Evolutionary conservation across 1,140 invertebrate species (phyloP).

Genomic region (Eubasilissa regina): DNA sequence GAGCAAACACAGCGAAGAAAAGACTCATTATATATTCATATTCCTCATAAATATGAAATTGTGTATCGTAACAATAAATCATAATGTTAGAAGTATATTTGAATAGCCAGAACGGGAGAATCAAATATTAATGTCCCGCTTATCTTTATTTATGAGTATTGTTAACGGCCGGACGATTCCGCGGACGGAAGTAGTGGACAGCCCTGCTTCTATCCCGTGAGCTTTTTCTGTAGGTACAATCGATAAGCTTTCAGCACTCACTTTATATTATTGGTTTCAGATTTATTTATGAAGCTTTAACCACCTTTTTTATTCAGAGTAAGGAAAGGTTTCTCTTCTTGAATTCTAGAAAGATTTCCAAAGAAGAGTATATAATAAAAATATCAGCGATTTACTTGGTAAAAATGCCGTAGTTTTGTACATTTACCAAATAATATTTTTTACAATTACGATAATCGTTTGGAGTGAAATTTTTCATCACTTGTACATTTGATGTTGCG

Average conservation of each 20-base stretch:
- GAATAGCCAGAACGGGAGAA: not conserved
- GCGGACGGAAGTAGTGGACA: not conserved
- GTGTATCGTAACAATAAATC: not conserved
- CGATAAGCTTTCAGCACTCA: conserved; percentile 21
- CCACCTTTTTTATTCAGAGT: conserved; percentile 3
- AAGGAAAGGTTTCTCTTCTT: not conserved
- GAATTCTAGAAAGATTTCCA: too few relatives aligned
- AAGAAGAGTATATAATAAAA: too few relatives aligned
- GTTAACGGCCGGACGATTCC: conserved; percentile 12
- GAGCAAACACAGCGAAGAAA: too few relatives aligned
- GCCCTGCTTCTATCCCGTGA: not conserved
- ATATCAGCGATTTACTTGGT: too few relatives aligned
- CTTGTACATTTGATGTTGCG: too few relatives aligned
- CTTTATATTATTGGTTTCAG: conserved; percentile 33
- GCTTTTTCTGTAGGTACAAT: conserved; percentile 10
- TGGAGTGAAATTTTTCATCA: too few relatives aligned
- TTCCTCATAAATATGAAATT: not conserved
- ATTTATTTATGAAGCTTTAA: conserved; percentile 28
- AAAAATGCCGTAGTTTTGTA: too few relatives aligned
- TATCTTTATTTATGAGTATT: conserved; percentile 34
- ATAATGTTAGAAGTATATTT: not conserved
- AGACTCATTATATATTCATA: not conserved
- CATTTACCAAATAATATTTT: too few relatives aligned
- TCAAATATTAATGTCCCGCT: conserved; percentile 24
- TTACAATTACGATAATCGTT: too few relatives aligned